Base-by-base conservation (phyloP, 2,797 vertebrate species). In the Enteromius radiatus region DNA sequence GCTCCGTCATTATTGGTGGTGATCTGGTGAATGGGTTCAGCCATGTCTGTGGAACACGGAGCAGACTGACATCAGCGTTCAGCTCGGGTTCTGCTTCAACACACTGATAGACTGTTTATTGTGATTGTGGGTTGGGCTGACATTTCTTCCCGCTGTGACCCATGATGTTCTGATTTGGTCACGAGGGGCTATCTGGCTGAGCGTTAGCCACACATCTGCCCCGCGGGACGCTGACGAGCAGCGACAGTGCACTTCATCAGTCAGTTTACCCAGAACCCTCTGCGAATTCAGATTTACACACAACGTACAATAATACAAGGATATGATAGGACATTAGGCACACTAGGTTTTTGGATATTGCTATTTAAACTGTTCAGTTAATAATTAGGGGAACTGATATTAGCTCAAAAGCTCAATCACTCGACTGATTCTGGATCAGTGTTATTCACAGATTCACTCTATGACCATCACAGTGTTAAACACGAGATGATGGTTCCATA, bases 1-100 rank as follows among this genome's bases (percentile, higher is more conserved):
- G 92, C 88, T 38, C 94, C 93, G 1, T 91, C 91, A 87, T 97
- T 95, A 9, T 96, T 96, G 82, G 88, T 93, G 4, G 96, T 94
- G 64, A 97, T 90, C 91, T 96, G 96, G 69, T 96, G 96, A 84
- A 98, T 98, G 6, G 97, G 96, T 83, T 96, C 91, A 1, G 96
- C 94, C 96, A 97, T 97, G 78, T 97, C 96, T 97, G 93, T 88
- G 80, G 78, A 80, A 83, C 1, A 33, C 69, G 28, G 38, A 79
- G 14, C 38, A 71, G 43, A 67, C 5, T 9, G 33, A 67, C 21
- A 14, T 67, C 6, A 64, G 3, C 12, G 56, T 28, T 61, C 23
- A 56, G 54, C 54, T 56, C 54, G 1, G 52, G 10, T 11, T 54
- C 21, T 54, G 23, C 56, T 26, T 54, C 52, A 52, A 21, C 49